Evolutionary conservation across 2,113 vertebrate genomes (phyloP), one percentile per base, ranked within the genome.

Genomic region (Cebidichthys violaceus): DNA sequence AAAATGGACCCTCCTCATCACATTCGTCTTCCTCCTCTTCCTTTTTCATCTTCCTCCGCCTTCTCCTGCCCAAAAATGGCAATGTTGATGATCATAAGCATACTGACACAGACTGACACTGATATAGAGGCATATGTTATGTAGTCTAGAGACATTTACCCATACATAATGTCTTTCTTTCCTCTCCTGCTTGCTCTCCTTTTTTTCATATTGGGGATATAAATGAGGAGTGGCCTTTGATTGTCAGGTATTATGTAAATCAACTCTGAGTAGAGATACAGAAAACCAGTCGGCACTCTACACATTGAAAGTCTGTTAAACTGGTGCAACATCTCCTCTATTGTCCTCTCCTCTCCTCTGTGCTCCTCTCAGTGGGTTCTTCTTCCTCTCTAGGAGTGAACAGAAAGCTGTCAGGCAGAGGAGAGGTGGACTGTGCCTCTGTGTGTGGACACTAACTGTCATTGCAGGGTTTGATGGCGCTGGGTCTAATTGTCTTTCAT

Each of bases 401-500:
- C 82, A 89, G 90, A 93, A 22, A n/a, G 31, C 43, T 50, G 62
- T 37, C 50, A 22, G 39, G 37, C 24, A 67, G 9, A 71, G 37
- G 45, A 65, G 45, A 68, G 6, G 33, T 62, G 29, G 33, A 39
- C 37, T 62, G 52, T 55, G 59, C 11, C 33, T 80, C 4, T 65
- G 52, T 65, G 67, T 72, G 41, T 69, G 70, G 29, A 39, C 41
- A 71, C 37, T 75, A 95, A 96, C 95, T 97, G 96, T 96, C 96
- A 96, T 96, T 96, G 96, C 96, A 95, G 91, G 94, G 96, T 96
- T 97, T 97, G 96, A 97, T 96, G 95, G 97, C 95, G 92, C 93
- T 95, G 94, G 93, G 90, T 96, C 96, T 97, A 97, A 97, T 97
- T 96, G 96, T 97, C 96, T 97, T 97, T 97, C 96, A 95, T 96